These are phyloP conservation scores for Sipha flava DNA, from an alignment of 1,140 invertebrate genomes.

Conservation along the genomic window DNA sequence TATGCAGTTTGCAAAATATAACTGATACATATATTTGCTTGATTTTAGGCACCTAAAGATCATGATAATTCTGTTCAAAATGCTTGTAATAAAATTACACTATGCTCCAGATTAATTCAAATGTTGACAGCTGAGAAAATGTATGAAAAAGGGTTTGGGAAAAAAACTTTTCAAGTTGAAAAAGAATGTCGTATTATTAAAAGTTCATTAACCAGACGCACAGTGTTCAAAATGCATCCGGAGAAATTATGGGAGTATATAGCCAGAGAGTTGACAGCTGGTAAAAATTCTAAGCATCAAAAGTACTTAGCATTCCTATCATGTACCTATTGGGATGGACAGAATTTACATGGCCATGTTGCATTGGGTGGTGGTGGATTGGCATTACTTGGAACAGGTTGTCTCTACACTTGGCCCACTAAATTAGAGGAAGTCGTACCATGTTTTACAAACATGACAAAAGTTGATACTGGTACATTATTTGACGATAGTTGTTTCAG, in stretches of 20 bases:
- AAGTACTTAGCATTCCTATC: constrained; percentile 86
- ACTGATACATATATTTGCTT: too few relatives aligned
- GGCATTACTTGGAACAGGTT: constrained; percentile 81
- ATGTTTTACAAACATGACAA: constrained; percentile 51
- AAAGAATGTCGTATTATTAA: constrained; percentile 60
- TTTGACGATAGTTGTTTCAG: constrained; percentile 84
- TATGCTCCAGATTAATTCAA: constrained; percentile 74
- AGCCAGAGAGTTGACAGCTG: constrained; percentile 62
- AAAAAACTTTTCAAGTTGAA: constrained; percentile 74
- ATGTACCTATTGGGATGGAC: constrained; percentile 69
- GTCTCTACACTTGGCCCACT: constrained; percentile 82
- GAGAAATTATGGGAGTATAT: constrained; percentile 76
- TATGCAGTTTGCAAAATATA: too few relatives aligned
- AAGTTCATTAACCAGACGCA: constrained; percentile 59
- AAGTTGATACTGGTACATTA: constrained; percentile 59
- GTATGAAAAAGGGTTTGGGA: constrained; percentile 64
- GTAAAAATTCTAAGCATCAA: constrained; percentile 54
- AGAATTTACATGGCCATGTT: constrained; percentile 62
- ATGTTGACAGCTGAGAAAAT: constrained; percentile 80
- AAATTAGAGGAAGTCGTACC: constrained; percentile 57
- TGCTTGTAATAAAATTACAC: constrained; percentile 64
- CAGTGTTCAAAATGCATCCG: constrained; percentile 64
- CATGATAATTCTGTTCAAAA: constrained; percentile 61
- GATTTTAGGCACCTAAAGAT: constrained; percentile 46
- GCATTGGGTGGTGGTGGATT: constrained; percentile 83